Percentiles rank a stretch among this genome's conserved stretches.
Conservation (phyloP, 2,797 vertebrate species). For the Phataginus tetradactyla region DNA sequence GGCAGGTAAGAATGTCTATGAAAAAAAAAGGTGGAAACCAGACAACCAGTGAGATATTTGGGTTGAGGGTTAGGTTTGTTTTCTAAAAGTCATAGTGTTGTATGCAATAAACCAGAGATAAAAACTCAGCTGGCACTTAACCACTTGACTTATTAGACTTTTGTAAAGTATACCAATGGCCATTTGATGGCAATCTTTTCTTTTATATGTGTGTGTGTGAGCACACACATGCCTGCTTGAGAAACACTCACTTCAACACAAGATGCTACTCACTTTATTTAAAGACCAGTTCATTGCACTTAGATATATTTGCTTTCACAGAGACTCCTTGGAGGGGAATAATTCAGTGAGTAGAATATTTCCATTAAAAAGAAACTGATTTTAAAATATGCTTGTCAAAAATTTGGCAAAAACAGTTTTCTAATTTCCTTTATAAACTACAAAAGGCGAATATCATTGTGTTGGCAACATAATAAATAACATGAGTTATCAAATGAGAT, state of each 20-base stretch:
- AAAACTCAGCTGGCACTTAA: not conserved
- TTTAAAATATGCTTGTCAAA: constrained; percentile 70
- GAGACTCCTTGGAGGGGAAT: constrained; percentile 62
- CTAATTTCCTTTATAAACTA: constrained; percentile 57
- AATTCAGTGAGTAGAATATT: constrained; percentile 50
- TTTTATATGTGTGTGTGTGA: not conserved
- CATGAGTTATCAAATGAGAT: constrained; percentile 50
- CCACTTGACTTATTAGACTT: not conserved
- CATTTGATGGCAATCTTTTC: not conserved
- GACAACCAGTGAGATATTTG: not conserved
- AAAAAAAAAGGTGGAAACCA: constrained; percentile 31
- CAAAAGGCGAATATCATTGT: constrained; percentile 35
- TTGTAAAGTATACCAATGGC: not conserved
- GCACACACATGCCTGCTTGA: not conserved
- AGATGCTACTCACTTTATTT: constrained; percentile 64
- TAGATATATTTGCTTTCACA: constrained; percentile 63
- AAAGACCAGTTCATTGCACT: constrained; percentile 61
- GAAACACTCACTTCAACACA: constrained; percentile 45
- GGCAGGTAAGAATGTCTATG: not conserved
- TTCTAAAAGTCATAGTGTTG: not conserved
- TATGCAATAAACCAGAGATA: not conserved
- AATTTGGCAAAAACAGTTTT: constrained; percentile 67
- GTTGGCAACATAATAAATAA: constrained; percentile 57
- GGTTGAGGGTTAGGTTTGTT: not conserved
- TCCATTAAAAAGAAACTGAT: constrained; percentile 68